These are phyloP conservation scores for Tachyglossus aculeatus DNA, from an alignment of 2,797 vertebrate genomes.

Conservation along the genomic window DNA sequence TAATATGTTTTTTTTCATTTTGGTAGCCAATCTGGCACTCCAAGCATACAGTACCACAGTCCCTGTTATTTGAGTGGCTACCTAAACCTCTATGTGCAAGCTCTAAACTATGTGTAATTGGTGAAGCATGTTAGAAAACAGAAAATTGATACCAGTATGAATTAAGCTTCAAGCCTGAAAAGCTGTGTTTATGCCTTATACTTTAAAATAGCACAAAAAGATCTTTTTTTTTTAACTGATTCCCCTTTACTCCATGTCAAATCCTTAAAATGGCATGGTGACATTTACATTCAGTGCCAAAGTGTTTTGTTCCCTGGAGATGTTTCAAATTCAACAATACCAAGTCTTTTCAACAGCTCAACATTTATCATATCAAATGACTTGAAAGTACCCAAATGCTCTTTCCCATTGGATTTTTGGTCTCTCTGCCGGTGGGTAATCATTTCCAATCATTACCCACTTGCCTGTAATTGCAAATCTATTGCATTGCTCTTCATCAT, in stretches of 20 bases:
- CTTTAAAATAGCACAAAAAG: too few relatives aligned
- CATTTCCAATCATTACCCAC: slow-evolving; percentile 1
- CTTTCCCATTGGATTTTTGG: not conserved
- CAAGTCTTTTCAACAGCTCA: not conserved
- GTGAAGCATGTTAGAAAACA: too few relatives aligned
- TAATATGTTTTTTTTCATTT: too few relatives aligned
- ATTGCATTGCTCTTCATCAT: not conserved
- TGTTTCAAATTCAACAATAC: not conserved
- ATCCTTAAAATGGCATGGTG: not conserved
- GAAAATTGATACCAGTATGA: not conserved
- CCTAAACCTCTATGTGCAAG: too few relatives aligned
- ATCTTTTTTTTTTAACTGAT: not conserved
- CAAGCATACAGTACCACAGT: too few relatives aligned
- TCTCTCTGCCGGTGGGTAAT: not conserved
- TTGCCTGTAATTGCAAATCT: not conserved
- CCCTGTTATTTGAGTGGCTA: too few relatives aligned
- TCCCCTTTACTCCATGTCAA: not conserved
- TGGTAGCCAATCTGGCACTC: too few relatives aligned
- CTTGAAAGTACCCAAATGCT: slow-evolving; percentile 4
- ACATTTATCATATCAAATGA: slow-evolving; percentile 3
- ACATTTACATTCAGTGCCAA: not conserved
- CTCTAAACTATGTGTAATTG: too few relatives aligned
- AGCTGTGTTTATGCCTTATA: too few relatives aligned
- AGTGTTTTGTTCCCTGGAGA: not conserved
- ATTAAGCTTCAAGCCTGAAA: not conserved